These are phyloP conservation scores for Catharus ustulatus DNA, from an alignment of 2,797 vertebrate species.

Conservation along the genomic window DNA sequence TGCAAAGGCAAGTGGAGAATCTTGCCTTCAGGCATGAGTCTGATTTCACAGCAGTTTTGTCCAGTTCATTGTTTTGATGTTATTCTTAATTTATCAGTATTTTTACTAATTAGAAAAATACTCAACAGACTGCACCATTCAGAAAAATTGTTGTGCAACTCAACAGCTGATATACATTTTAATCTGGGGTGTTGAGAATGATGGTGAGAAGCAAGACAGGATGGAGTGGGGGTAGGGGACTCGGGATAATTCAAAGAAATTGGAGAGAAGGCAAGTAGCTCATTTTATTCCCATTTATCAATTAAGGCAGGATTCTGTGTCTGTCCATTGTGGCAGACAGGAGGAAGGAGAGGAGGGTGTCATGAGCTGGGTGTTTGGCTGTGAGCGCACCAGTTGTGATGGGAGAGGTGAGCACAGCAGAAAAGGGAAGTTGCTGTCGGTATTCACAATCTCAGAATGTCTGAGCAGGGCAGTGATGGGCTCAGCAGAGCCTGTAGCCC, in stretches of 20 bases:
- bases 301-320: not conserved
- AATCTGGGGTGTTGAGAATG: not conserved
- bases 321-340: not conserved
- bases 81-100: not conserved
- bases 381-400: not conserved
- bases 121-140: not conserved
- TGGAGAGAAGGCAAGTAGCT: not conserved
- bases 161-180: not conserved
- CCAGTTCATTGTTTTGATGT: not conserved
- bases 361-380: not conserved
- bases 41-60: not conserved
- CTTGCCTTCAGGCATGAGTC: not conserved
- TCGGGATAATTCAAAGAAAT: not conserved
- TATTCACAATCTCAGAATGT: not conserved
- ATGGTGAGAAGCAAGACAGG: not conserved
- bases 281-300: conserved; percentile 1
- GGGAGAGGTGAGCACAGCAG: not conserved
- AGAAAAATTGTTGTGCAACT: not conserved
- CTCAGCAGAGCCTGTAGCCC: not conserved
- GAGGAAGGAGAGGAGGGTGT: not conserved
- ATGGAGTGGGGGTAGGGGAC: not conserved
- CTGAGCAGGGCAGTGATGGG: not conserved
- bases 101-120: not conserved
- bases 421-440: not conserved
- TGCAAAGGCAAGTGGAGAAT: conserved; percentile 1